phyloP scores from a whole-genome alignment of 1,140 invertebrate species.

The Melipona quadrifasciata region DNA sequence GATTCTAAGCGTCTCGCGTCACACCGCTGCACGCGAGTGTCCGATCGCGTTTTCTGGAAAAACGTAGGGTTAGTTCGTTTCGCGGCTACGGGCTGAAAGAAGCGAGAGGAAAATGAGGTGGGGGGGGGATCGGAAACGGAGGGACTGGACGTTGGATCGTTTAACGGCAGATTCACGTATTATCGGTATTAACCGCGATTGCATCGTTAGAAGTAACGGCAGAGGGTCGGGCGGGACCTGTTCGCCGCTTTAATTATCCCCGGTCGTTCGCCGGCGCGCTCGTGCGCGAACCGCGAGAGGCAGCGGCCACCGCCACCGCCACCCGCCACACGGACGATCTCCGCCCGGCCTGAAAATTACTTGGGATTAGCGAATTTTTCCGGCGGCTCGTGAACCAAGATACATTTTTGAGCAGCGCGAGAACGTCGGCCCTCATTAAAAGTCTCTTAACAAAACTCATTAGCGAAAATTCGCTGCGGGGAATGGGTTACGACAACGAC shows the following conservation, averaged over 20 bases:
- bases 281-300: not conserved
- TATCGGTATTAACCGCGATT: slow-evolving; percentile 39
- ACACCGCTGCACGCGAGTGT: not conserved
- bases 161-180: slow-evolving; percentile 23
- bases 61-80: not conserved
- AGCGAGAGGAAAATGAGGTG: not conserved
- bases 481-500: slow-evolving; percentile 49
- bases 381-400: slow-evolving; percentile 35
- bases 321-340: slow-evolving; percentile 28
- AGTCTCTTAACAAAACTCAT: slow-evolving; percentile 55
- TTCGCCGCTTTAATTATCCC: slow-evolving; percentile 45
- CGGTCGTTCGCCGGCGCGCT: not conserved
- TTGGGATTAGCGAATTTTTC: slow-evolving; percentile 49
- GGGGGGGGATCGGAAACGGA: too few species aligned
- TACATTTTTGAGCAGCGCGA: slow-evolving; percentile 42
- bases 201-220: slow-evolving; percentile 32
- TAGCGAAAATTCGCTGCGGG: slow-evolving; percentile 47
- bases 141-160: slow-evolving; percentile 3
- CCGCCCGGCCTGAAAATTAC: slow-evolving; percentile 22
- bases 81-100: not conserved
- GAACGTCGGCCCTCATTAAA: slow-evolving; percentile 51
- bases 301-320: not conserved
- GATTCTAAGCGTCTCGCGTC: not conserved
- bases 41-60: not conserved
- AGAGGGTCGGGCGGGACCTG: not conserved